Conservation (phyloP, 2,113 vertebrate genomes). For the Carollia perspicillata region DNA sequence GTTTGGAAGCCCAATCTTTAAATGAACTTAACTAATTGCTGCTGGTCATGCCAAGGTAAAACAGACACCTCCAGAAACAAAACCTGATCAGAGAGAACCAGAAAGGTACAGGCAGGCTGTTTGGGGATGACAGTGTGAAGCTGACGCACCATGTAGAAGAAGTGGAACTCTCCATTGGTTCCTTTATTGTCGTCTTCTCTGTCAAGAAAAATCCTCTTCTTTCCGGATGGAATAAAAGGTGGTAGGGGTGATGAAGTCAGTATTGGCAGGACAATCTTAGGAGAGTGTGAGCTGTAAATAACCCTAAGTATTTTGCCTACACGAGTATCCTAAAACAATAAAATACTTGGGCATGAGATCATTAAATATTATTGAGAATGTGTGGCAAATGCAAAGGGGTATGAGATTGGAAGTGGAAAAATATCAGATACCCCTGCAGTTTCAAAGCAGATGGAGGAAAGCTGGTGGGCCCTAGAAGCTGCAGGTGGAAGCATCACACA, state of each 20-base stretch:
- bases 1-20: neutral
- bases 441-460: neutral
- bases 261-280: neutral
- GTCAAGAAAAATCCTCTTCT: neutral
- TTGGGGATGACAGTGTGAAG: neutral
- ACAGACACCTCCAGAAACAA: neutral
- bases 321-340: neutral
- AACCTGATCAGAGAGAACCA: neutral
- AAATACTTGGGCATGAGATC: neutral
- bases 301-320: neutral
- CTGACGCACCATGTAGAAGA: accelerated
- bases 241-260: neutral
- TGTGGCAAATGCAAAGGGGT: neutral
- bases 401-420: neutral
- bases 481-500: no score
- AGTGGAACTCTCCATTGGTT: neutral
- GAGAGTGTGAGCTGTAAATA: neutral
- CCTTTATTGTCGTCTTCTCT: neutral
- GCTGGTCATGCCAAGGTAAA: neutral
- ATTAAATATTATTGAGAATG: neutral
- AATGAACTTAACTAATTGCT: neutral
- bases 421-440: neutral
- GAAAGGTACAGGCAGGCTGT: neutral
- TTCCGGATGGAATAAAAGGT: neutral
- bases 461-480: no score